These are phyloP conservation scores for Caenorhabditis zanzibari DNA, from an alignment of 2,888 invertebrate species.

Conservation along the genomic window DNA sequence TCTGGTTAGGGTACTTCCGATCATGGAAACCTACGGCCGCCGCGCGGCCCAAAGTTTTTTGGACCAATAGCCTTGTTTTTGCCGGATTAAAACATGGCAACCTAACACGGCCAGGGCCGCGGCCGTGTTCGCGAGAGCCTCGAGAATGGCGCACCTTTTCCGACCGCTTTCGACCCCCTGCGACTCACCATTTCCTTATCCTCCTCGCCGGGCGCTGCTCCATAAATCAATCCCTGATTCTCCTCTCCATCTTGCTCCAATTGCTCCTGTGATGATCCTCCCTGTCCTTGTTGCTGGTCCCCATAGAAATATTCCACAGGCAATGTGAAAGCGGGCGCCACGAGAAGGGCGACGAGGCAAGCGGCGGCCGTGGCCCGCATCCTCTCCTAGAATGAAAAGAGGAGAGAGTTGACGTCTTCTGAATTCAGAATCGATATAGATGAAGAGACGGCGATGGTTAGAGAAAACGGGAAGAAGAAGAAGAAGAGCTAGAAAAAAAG, in stretches of 20 bases:
- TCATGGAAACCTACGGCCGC: no score
- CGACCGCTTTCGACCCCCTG: neutral
- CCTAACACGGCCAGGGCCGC: no score
- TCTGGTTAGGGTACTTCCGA: no score
- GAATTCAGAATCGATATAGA: conserved; percentile 45
- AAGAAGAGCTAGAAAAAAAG: neutral
- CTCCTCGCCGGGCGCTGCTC: neutral
- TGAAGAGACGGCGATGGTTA: conserved; percentile 30
- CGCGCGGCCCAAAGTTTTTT: no score
- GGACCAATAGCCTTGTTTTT: no score
- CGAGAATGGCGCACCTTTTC: no score
- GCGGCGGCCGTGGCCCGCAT: conserved; percentile 48
- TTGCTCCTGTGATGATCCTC: no score
- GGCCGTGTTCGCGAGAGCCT: no score
- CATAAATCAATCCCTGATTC: conserved; percentile 4
- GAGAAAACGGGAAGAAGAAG: conserved; percentile 17
- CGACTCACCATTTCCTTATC: conserved; percentile 37
- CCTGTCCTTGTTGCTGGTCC: conserved; percentile 19
- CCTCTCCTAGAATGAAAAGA: conserved; percentile 47
- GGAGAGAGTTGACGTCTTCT: conserved; percentile 26
- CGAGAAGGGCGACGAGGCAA: conserved; percentile 52
- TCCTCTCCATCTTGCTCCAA: conserved; percentile 2
- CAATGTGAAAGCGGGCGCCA: conserved; percentile 24
- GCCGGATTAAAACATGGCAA: no score
- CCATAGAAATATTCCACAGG: conserved; percentile 41